A percentile compares a stretch with the other conserved stretches of the same genome.
These are phyloP conservation scores for Eptatretus burgeri DNA, from an alignment of 2,113 vertebrate genomes.

Conservation along the genomic window DNA sequence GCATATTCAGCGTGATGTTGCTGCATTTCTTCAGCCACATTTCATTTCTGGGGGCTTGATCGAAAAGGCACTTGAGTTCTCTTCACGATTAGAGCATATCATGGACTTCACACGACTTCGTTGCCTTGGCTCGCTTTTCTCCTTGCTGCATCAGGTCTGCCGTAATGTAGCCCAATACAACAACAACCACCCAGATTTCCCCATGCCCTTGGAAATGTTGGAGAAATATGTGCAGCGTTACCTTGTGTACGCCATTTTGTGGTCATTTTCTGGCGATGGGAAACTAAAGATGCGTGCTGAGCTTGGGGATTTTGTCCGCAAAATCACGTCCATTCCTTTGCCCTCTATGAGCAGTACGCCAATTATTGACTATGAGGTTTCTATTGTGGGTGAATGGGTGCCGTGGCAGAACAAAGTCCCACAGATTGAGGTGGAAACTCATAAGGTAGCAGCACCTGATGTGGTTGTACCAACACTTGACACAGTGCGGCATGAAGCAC, in stretches of 20 bases:
- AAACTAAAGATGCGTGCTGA: not conserved
- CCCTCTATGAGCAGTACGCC: not conserved
- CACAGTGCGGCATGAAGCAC: not conserved
- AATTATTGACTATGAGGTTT: constrained; percentile 1
- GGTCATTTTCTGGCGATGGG: constrained; percentile 3
- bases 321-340: not conserved
- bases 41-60: not conserved
- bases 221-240: constrained; percentile 4
- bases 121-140: constrained; percentile 5
- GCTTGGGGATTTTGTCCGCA: not conserved
- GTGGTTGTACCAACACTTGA: constrained; percentile 5
- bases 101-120: constrained; percentile 5
- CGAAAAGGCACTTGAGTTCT: constrained; percentile 1
- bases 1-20: constrained; percentile 16
- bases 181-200: constrained; percentile 5
- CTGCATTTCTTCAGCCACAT: not conserved
- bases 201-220: not conserved
- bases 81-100: not conserved
- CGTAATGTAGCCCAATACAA: constrained; percentile 3
- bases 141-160: constrained; percentile 1
- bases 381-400: not conserved
- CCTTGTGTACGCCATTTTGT: constrained; percentile 4
- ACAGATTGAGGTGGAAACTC: constrained; percentile 3
- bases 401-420: constrained; percentile 5
- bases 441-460: constrained; percentile 2